Conservation (phyloP, 2,113 vertebrate species). For the Gopherus flavomarginatus region DNA sequence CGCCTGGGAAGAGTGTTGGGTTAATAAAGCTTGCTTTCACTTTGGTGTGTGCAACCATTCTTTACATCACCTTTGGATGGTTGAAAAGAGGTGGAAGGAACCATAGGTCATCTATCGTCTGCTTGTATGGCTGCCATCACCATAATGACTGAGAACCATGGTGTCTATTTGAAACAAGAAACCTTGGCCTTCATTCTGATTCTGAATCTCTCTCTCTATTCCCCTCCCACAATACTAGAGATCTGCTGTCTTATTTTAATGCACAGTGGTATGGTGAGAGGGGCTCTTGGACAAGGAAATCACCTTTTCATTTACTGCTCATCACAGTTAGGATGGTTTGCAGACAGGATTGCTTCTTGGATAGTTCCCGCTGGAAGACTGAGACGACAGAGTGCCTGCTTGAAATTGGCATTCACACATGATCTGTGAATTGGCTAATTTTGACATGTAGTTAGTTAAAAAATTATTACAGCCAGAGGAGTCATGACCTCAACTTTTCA, state of each 20-base stretch:
- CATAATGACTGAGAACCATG: neutral
- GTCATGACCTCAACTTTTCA: constrained; percentile 84
- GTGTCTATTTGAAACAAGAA: constrained; percentile 50
- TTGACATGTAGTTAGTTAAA: constrained; percentile 80
- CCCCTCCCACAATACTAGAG: constrained; percentile 44
- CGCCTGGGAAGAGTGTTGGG: neutral
- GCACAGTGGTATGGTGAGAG: constrained; percentile 42
- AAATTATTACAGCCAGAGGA: constrained; percentile 76
- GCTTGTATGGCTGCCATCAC: neutral
- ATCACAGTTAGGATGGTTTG: constrained; percentile 69
- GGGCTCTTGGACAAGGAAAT: constrained; percentile 55
- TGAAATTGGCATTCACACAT: constrained; percentile 64
- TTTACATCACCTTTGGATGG: constrained; percentile 58
- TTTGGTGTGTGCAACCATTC: neutral
- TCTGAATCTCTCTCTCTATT: neutral
- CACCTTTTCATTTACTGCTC: constrained; percentile 51
- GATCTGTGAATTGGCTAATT: constrained; percentile 82
- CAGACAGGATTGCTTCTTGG: constrained; percentile 51
- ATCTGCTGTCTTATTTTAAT: constrained; percentile 76
- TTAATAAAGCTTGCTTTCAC: neutral
- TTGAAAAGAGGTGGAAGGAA: constrained; percentile 68
- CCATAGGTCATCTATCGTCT: constrained; percentile 32
- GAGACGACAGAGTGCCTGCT: constrained; percentile 26
- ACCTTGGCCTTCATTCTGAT: constrained; percentile 47
- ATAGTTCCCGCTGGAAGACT: constrained; percentile 32